A percentile compares a stretch with the other conserved stretches of the same genome.
Conservation (phyloP, 2,797 vertebrate species). For the Prunella strophiata region DNA sequence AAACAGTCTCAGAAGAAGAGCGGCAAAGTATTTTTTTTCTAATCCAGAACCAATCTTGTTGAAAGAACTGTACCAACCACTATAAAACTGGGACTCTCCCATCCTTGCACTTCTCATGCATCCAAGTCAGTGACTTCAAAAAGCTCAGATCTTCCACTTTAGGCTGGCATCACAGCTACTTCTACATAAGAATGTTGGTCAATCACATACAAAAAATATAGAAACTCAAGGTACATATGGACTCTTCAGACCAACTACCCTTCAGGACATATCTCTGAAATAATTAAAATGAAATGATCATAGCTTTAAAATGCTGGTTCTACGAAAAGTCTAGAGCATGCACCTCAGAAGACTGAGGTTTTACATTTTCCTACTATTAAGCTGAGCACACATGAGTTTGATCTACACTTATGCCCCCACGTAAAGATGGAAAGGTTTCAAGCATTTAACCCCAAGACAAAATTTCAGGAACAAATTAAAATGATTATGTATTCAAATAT, state of each 20-base stretch:
- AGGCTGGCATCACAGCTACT: not conserved
- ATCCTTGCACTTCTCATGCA: not conserved
- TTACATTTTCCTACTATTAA: constrained; percentile 14
- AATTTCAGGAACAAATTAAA: constrained; percentile 46
- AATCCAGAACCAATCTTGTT: not conserved
- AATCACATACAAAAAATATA: not conserved
- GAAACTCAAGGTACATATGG: not conserved
- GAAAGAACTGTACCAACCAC: not conserved
- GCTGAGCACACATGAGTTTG: constrained; percentile 32
- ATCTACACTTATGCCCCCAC: constrained; percentile 21
- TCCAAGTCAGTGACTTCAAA: not conserved
- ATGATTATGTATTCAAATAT: not conserved
- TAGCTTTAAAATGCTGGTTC: not conserved
- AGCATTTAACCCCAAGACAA: constrained; percentile 40
- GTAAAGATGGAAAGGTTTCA: constrained; percentile 2
- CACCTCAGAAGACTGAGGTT: not conserved
- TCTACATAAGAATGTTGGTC: not conserved
- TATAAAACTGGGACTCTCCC: not conserved
- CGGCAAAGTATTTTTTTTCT: not conserved
- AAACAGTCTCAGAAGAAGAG: not conserved
- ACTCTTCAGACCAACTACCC: not conserved
- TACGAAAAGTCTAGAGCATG: not conserved
- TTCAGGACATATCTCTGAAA: not conserved
- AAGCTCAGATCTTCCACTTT: not conserved
- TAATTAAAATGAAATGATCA: not conserved